Evolutionary conservation across 1,140 invertebrate genomes (phyloP).

Genomic region (Apis dorsata): DNA sequence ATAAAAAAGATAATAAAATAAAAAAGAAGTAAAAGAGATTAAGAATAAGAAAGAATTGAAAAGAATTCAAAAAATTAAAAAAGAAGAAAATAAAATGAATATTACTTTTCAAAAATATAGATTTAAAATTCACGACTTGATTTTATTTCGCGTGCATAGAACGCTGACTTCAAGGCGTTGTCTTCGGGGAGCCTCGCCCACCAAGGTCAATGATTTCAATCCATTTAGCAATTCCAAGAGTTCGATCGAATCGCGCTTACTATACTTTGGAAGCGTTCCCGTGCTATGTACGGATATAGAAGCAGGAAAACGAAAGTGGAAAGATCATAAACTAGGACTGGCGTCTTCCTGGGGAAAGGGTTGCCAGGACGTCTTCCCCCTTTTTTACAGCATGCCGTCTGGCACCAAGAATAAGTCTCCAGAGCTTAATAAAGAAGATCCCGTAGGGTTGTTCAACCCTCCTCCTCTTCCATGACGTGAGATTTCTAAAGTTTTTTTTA

Average conservation of each 20-base stretch:
- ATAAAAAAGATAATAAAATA: no score
- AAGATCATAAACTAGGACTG: slow-evolving; percentile 48
- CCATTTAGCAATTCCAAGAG: slow-evolving; percentile 8
- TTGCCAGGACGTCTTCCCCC: slow-evolving; percentile 50
- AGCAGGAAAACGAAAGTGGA: slow-evolving; percentile 36
- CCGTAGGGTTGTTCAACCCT: slow-evolving; percentile 51
- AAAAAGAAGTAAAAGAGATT: no score
- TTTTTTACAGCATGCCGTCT: slow-evolving; percentile 51
- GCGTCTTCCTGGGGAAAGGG: slow-evolving; percentile 52
- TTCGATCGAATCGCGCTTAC: slow-evolving; percentile 6
- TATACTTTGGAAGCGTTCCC: slow-evolving; percentile 33
- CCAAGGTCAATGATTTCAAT: slow-evolving; percentile 26
- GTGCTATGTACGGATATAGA: slow-evolving; percentile 14
- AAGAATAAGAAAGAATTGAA: no score
- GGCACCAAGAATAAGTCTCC: slow-evolving; percentile 56
- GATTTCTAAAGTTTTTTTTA: slow-evolving; percentile 50
- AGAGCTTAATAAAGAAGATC: slow-evolving; percentile 51
- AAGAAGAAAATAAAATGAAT: background rate
- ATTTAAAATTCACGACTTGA: background rate
- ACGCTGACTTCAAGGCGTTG: background rate
- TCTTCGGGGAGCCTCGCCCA: background rate
- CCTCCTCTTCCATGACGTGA: slow-evolving; percentile 42
- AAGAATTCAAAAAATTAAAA: no score
- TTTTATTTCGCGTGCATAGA: background rate
- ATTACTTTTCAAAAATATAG: no score